These are phyloP conservation scores for Progne subis DNA, from an alignment of 2,113 vertebrate species.

Conservation along the genomic window DNA sequence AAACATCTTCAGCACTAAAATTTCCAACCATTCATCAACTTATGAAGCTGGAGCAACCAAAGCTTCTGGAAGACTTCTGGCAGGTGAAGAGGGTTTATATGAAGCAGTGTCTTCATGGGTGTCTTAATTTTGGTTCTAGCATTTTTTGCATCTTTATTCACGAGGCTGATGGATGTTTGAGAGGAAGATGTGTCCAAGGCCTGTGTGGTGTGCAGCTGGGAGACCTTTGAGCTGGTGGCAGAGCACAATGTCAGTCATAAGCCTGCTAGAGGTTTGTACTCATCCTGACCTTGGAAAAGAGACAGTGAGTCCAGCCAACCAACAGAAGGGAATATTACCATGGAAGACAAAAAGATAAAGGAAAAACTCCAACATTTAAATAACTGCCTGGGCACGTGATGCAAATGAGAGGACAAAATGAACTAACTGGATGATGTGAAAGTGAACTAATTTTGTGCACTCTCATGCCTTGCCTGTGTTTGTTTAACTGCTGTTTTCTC, in stretches of 20 bases:
- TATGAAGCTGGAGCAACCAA: not conserved
- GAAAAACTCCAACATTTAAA: not conserved
- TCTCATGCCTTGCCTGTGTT: not conserved
- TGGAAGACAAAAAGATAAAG: not conserved
- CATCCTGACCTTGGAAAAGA: not conserved
- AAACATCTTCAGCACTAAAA: not conserved
- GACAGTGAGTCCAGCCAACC: not conserved
- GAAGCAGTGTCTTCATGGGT: not conserved
- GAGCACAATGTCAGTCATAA: not conserved
- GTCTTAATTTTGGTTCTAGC: not conserved
- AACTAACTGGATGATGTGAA: not conserved
- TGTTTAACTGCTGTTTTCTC: not conserved
- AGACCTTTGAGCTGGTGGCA: not conserved
- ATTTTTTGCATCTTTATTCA: not conserved
- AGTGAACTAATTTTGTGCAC: not conserved
- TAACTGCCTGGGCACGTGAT: not conserved
- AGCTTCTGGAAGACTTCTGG: not conserved
- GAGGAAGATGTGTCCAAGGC: accelerated
- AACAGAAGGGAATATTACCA: not conserved
- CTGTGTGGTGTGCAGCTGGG: accelerated
- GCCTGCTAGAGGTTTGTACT: not conserved
- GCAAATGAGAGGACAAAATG: not conserved
- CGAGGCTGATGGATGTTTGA: not conserved
- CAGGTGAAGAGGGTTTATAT: not conserved
- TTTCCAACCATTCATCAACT: not conserved